Evolutionary conservation across 2,888 invertebrate genomes (phyloP).

Genomic region (Scaptodrosophila latifasciaeformis): DNA sequence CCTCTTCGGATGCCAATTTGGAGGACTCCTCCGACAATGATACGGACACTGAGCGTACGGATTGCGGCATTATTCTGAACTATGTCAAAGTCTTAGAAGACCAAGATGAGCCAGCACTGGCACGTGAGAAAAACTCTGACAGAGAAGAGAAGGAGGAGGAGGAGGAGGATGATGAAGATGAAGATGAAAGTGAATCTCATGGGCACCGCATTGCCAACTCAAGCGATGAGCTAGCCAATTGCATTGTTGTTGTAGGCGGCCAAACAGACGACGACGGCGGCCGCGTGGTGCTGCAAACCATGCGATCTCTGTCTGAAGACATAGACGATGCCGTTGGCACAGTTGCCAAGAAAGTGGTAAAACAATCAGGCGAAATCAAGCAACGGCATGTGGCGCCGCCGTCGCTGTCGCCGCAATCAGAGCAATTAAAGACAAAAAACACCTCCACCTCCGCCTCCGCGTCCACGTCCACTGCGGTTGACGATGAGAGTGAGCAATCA

Average conservation of each 20-base stretch:
- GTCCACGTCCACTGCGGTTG: too few species aligned
- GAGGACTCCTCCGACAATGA: conserved; percentile 82
- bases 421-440: conserved; percentile 33
- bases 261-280: conserved; percentile 63
- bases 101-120: conserved; percentile 24
- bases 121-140: too few species aligned
- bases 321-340: conserved; percentile 22
- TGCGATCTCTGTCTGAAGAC: conserved; percentile 51
- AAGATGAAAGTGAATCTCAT: too few species aligned
- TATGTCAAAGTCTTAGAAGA: conserved; percentile 66
- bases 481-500: too few species aligned
- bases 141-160: conserved; percentile 36
- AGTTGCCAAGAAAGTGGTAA: conserved; percentile 51
- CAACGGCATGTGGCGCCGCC: too few species aligned
- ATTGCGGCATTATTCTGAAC: conserved; percentile 75
- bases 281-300: conserved; percentile 64
- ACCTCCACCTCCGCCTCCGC: too few species aligned
- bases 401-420: conserved; percentile 34
- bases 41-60: conserved; percentile 76
- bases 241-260: conserved; percentile 70
- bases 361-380: conserved; percentile 13
- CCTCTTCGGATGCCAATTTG: conserved; percentile 77
- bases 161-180: conserved; percentile 55
- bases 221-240: conserved; percentile 69
- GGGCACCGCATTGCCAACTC: conserved; percentile 56